phyloP scores from a whole-genome alignment of 2,797 vertebrate genomes.

The Philypnodon macrostomus region DNA sequence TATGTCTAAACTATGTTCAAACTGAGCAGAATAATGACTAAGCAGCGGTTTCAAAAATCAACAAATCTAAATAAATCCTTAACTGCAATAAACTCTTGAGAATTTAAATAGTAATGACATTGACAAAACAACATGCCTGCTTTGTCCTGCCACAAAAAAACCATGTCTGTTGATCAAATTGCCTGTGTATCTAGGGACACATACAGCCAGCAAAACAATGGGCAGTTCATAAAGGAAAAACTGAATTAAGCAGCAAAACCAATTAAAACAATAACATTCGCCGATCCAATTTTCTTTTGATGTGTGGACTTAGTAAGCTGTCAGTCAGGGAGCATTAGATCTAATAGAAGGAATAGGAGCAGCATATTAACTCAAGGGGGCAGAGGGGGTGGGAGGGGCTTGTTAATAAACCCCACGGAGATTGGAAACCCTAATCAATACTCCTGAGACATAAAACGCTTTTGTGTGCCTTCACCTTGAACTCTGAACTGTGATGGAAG shows the following conservation, averaged over 20 bases:
- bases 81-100: no score
- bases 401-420: conserved; percentile 61
- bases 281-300: conserved; percentile 60
- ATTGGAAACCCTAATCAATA: conserved; percentile 71
- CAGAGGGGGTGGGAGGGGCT: conserved; percentile 24
- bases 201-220: conserved; percentile 35
- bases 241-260: conserved; percentile 57
- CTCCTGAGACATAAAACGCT: conserved; percentile 57
- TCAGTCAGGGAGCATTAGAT: conserved; percentile 66
- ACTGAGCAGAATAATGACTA: no score
- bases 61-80: no score
- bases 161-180: conserved; percentile 51
- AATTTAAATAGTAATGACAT: not conserved
- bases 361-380: conserved; percentile 48
- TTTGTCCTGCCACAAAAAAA: conserved; percentile 29
- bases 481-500: conserved; percentile 59
- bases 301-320: conserved; percentile 57
- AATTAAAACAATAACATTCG: conserved; percentile 69
- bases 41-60: no score
- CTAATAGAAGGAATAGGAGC: conserved; percentile 46
- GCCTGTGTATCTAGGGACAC: conserved; percentile 31
- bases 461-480: conserved; percentile 62
- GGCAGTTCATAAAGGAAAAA: no score
- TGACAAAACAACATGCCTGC: conserved; percentile 33
- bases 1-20: no score